Evolutionary conservation across 2,797 vertebrate genomes (phyloP).

Genomic region (Gila robusta): DNA sequence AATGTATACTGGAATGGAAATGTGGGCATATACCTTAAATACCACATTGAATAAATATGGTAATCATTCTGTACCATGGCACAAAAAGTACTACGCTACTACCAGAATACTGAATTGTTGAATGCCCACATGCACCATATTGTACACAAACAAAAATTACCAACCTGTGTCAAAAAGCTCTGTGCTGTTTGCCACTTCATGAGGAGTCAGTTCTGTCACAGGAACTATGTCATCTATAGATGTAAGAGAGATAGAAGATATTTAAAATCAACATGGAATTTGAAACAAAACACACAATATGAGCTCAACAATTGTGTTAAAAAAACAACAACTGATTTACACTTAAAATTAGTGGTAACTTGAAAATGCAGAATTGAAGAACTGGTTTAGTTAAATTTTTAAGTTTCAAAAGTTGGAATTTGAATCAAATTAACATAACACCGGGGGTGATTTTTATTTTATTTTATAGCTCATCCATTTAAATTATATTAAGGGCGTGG

Average conservation of each 20-base stretch:
- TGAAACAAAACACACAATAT: not conserved
- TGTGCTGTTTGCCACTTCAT: constrained; percentile 73
- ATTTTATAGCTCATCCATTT: too few species aligned
- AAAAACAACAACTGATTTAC: too few species aligned
- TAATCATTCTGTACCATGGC: not conserved
- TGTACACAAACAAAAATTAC: constrained; percentile 48
- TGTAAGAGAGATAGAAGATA: constrained; percentile 21
- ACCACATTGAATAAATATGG: not conserved
- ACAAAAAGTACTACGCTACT: not conserved
- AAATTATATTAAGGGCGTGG: too few species aligned
- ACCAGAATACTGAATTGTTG: not conserved
- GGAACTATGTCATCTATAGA: constrained; percentile 67
- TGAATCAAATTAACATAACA: too few species aligned
- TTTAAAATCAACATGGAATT: not conserved
- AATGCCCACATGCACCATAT: not conserved
- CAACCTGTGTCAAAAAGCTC: constrained; percentile 82
- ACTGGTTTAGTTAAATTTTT: too few species aligned
- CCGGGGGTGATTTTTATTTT: too few species aligned
- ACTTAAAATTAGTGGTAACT: too few species aligned
- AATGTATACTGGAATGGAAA: not conserved
- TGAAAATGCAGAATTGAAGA: too few species aligned
- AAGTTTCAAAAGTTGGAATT: too few species aligned
- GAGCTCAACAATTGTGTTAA: not conserved
- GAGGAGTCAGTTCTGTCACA: constrained; percentile 67
- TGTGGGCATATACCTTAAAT: not conserved